Base-by-base conservation (phyloP, 1,140 invertebrate genomes). In the Hydropsyche tenuis region DNA sequence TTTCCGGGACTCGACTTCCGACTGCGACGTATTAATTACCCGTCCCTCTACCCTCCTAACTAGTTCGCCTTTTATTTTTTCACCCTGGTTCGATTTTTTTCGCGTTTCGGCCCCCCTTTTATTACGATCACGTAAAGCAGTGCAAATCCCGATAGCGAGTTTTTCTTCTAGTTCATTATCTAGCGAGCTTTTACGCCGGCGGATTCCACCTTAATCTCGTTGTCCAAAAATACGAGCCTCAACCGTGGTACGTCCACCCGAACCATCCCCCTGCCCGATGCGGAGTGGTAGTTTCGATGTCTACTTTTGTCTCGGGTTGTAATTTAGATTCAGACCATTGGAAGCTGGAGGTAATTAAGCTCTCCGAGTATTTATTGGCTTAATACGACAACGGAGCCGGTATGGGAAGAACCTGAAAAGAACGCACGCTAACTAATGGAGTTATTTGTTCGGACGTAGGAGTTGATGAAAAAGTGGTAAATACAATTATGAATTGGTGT, bases 281-380 rank as follows among this genome's bases (percentile, higher is more conserved):
- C 30, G 3, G 3, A 37, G 30, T 3, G 30, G 30, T 37, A 37
- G 30, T 37, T 37, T 37, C 65, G 70, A 68, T 74, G 64, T 62
- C 53, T 46, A 70, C 72, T 76, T 73, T 74, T 77, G 72, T 77
- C 75, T 77, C 56, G 72, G 56, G 51, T 63, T 30, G 75, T 77
- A 77, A 74, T 77, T 77, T 77, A 77, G 75, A 77, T 77, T 77
- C 75, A 74, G 72, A 56, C 75, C 75, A 77, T 74, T 74, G 75
- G 75, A 71, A 62, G 42, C 73, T 42, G 68, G 30, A 23, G 75
- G 73, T 77, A 77, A 77, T 77, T 77, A 77, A 77, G 75, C 75
- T 77, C 62, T 25, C 48, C 66, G 62, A 77, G 75, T 77, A 77
- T 77, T 77, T 77, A 77, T 77, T 77, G 75, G 75, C 75, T 77